Evolutionary conservation across 2,113 vertebrate species (phyloP), one percentile per base, ranked within the genome.

Genomic region (Sarotherodon lohbergeri): DNA sequence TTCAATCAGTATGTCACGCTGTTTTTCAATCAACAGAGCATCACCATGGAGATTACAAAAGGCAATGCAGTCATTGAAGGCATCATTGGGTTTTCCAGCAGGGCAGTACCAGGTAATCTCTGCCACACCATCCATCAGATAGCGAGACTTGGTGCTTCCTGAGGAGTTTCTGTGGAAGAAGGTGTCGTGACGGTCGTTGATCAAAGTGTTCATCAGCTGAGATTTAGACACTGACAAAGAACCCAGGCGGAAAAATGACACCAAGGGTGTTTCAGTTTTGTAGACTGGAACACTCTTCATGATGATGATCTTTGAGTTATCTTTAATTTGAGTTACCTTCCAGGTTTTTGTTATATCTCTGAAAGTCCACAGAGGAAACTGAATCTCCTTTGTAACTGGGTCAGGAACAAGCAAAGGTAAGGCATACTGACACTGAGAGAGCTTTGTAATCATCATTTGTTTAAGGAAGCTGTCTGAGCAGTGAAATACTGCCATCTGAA

Each of bases 141-240:
- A 2, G 34, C 4, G 34, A 36, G 6, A 36, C 34, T 36, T 36
- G 6, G 34, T 36, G 91, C 94, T 96, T 3, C 96, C 95, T 86
- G 63, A 71, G 29, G 94, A 96, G 76, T 97, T 86, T 54, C 93
- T 85, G 68, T 97, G 95, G 83, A 95, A 96, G 92, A 97, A 97
- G 27, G 86, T 89, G 52, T 5, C 63, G 83, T 90, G 89, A 36
- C 59, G 85, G 16, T 90, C 61, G 41, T 96, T 96, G 90, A 93
- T 96, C 54, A 97, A 91, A 39, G 92, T 68, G 39, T 96, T 97
- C 56, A 97, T 91, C 80, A 97, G 84, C 90, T 96, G 93, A 76
- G 97, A 97, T 91, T 97, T 97, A 63, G 96, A 98, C 57, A 86
- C 80, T 22, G 93, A 95, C 16, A 84, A 81, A 24, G 96, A 94